Percentiles rank a stretch among this genome's conserved stretches.
Conservation (phyloP, 2,888 invertebrate species). For the Gasteruption jaculator region DNA sequence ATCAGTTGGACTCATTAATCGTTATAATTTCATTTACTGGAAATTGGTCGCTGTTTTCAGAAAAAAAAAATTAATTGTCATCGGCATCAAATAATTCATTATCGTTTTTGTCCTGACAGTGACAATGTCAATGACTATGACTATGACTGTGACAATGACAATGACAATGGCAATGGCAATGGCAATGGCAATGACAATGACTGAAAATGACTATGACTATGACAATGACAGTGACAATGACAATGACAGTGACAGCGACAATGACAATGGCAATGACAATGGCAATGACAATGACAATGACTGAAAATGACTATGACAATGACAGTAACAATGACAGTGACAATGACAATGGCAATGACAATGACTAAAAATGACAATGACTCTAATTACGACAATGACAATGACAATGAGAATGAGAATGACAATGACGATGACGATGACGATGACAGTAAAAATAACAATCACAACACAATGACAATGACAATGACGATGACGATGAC, state of each 20-base stretch:
- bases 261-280: neutral
- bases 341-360: slow-evolving; percentile 1
- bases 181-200: neutral
- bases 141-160: neutral
- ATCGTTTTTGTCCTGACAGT: neutral
- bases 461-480: too few species aligned
- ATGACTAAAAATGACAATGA: neutral
- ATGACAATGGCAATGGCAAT: neutral
- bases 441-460: neutral
- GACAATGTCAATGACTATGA: neutral
- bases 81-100: too few species aligned
- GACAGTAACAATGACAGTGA: neutral
- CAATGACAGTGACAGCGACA: slow-evolving; percentile 1
- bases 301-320: neutral
- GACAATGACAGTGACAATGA: too few species aligned
- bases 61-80: too few species aligned
- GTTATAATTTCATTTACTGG: too few species aligned
- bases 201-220: neutral
- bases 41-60: too few species aligned
- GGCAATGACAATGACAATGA: too few species aligned
- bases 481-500: slow-evolving; percentile 1
- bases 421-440: neutral
- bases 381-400: neutral
- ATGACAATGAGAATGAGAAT: neutral
- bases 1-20: too few species aligned